phyloP scores from a whole-genome alignment of 2,888 invertebrate genomes.

The Onchidella celtica region DNA sequence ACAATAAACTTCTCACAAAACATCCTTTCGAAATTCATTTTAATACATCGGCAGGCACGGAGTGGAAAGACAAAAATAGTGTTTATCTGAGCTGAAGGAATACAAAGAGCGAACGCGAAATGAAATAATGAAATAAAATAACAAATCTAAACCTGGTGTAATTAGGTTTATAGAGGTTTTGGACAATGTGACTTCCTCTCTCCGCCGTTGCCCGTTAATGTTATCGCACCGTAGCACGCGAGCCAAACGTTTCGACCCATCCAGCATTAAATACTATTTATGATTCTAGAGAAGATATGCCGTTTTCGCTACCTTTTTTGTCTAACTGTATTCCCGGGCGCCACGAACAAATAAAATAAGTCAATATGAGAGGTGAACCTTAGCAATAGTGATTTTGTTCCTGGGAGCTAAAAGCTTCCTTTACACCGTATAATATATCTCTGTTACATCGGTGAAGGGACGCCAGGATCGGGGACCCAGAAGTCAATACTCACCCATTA shows the following conservation, averaged over 20 bases:
- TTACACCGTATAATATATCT: conserved; percentile 46
- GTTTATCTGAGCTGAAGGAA: conserved; percentile 22
- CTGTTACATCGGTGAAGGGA: conserved; percentile 32
- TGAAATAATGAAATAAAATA: conserved; percentile 43
- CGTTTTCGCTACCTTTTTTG: conserved; percentile 32
- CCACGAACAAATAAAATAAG: conserved; percentile 41
- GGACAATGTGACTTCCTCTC: conserved; percentile 44
- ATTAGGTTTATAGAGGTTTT: conserved; percentile 44
- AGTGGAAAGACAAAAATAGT: background rate
- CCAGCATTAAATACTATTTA: conserved; percentile 40
- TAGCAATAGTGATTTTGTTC: conserved; percentile 29
- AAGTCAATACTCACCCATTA: conserved; percentile 42
- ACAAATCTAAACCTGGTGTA: conserved; percentile 39
- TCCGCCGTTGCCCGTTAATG: conserved; percentile 30
- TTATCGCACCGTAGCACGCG: conserved; percentile 36
- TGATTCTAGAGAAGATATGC: conserved; percentile 36
- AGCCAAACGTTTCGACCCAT: conserved; percentile 21
- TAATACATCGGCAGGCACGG: conserved; percentile 24
- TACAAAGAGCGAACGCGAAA: conserved; percentile 28
- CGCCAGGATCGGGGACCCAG: background rate
- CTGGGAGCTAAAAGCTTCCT: conserved; percentile 39
- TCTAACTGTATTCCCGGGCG: conserved; percentile 23
- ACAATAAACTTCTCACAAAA: conserved; percentile 32
- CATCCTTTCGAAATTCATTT: conserved; percentile 35
- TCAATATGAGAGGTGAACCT: conserved; percentile 42